phyloP scores from a whole-genome alignment of 2,113 vertebrate genomes.

The Alosa alosa region DNA sequence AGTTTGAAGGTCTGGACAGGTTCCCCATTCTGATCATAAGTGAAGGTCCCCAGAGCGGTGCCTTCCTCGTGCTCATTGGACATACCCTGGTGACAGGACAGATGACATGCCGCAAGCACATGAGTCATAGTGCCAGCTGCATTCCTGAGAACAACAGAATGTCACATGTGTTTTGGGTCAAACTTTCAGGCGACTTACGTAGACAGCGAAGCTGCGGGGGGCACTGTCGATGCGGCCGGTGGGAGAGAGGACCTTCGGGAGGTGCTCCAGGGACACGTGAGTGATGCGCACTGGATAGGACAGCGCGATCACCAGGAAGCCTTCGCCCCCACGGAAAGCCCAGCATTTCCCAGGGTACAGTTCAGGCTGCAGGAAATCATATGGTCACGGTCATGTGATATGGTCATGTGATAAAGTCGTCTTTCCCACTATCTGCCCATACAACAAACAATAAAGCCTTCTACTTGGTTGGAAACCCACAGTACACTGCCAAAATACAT shows the following conservation, averaged over 20 bases:
- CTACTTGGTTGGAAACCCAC: not conserved
- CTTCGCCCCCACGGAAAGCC: constrained; percentile 87
- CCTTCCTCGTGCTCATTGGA: constrained; percentile 81
- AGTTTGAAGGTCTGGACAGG: constrained; percentile 87
- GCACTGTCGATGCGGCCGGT: constrained; percentile 84
- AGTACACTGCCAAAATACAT: too few relatives aligned
- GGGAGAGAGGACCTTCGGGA: constrained; percentile 82
- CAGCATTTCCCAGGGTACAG: constrained; percentile 93
- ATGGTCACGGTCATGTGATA: not conserved
- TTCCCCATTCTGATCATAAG: constrained; percentile 77
- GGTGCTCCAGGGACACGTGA: constrained; percentile 86
- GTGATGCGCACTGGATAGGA: constrained; percentile 78
- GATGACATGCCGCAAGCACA: not conserved
- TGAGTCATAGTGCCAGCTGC: not conserved
- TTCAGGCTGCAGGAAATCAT: constrained; percentile 67
- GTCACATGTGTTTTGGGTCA: not conserved
- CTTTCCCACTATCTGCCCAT: too few relatives aligned
- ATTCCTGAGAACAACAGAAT: not conserved
- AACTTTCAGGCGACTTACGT: constrained; percentile 77
- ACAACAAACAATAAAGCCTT: too few relatives aligned
- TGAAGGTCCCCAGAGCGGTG: constrained; percentile 77
- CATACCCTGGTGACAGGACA: constrained; percentile 72
- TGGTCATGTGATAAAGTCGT: too few relatives aligned
- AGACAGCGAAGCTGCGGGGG: constrained; percentile 86
- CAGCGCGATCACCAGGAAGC: constrained; percentile 84